A percentile compares a stretch with the other conserved stretches of the same genome.
These are phyloP conservation scores for Hypanus sabinus DNA, from an alignment of 2,113 vertebrate species.

Conservation along the genomic window DNA sequence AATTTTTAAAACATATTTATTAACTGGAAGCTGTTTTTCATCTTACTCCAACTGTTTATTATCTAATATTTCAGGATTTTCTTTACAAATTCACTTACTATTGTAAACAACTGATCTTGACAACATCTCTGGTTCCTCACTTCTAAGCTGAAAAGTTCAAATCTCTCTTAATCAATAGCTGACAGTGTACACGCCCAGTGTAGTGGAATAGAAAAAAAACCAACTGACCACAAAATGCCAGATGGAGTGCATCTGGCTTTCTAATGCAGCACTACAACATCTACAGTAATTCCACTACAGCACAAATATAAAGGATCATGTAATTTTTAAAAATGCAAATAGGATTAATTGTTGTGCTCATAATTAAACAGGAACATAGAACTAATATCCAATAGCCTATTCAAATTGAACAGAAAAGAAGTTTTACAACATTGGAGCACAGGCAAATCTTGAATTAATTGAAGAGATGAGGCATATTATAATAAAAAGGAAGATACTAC, in stretches of 20 bases:
- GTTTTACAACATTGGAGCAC: background rate
- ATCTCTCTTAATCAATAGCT: background rate
- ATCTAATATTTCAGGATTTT: constrained; percentile 1
- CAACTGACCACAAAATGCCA: background rate
- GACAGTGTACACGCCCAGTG: background rate
- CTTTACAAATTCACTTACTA: background rate
- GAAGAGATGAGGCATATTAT: background rate
- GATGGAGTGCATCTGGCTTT: too few species aligned
- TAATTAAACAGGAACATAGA: background rate
- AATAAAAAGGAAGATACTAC: background rate
- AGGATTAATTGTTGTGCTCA: background rate
- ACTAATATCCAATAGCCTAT: background rate
- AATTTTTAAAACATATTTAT: background rate
- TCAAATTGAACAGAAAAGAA: background rate
- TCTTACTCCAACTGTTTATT: background rate
- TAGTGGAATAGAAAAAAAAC: background rate
- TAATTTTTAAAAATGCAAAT: background rate
- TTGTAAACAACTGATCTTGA: background rate
- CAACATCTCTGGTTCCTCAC: too few species aligned
- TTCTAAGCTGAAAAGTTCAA: background rate
- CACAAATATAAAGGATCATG: background rate
- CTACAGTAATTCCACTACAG: too few species aligned
- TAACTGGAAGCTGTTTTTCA: background rate
- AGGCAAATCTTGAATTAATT: background rate
- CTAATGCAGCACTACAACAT: too few species aligned